Evolutionary conservation across 2,797 vertebrate genomes (phyloP).

Genomic region (Vespertilio murinus): DNA sequence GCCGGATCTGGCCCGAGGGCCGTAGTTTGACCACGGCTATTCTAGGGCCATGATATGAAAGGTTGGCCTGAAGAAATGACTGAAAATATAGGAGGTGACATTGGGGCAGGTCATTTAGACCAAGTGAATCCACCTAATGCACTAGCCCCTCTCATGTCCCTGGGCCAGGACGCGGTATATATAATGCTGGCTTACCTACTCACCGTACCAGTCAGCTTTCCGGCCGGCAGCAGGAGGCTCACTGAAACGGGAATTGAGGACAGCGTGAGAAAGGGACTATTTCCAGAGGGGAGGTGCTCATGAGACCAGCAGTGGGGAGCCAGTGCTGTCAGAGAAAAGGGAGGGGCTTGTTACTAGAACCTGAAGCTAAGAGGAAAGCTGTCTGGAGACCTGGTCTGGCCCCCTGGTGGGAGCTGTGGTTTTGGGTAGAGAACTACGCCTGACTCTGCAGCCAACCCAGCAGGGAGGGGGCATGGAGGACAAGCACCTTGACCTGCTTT

Average conservation of each 20-base stretch:
- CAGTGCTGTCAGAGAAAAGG: not conserved
- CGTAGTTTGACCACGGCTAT: no score
- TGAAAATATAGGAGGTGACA: not conserved
- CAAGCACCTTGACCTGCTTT: not conserved
- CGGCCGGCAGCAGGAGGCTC: not conserved
- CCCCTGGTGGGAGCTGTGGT: no score
- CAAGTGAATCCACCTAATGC: not conserved
- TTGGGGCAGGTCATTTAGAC: not conserved
- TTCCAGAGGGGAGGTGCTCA: not conserved
- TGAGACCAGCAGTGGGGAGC: not conserved
- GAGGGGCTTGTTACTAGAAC: not conserved
- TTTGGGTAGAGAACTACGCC: not conserved
- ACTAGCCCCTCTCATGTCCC: not conserved
- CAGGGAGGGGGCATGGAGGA: not conserved
- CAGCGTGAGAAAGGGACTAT: not conserved
- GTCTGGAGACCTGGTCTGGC: not conserved
- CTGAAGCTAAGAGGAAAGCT: not conserved
- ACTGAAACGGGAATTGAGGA: not conserved
- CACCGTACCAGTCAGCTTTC: not conserved
- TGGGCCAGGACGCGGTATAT: fast-evolving
- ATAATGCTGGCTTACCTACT: not conserved
- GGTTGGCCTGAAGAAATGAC: not conserved
- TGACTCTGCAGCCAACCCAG: not conserved
- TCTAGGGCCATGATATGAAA: not conserved
- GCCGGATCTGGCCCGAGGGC: no score